Evolutionary conservation across 1,140 invertebrate genomes (phyloP), one percentile per base, ranked within the genome.

Genomic region (Drosophila pallidifrons): DNA sequence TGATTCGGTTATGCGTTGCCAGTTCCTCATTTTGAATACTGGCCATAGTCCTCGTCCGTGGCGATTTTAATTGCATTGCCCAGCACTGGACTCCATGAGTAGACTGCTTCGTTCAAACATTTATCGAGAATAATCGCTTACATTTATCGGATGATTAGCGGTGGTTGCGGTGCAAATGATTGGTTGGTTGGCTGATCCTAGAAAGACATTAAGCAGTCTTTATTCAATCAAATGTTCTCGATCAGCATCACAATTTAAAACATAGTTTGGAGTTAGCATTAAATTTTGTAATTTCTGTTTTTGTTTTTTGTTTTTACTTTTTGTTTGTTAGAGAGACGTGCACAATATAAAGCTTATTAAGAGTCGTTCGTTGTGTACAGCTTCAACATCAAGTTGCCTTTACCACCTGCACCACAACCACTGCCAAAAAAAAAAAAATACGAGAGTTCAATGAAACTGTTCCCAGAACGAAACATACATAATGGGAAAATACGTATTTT

Each of bases 11-110:
- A 46, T 82, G 82, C 51, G 82, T 45, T 77, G 83, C 65, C 63
- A 80, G 70, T 68, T 88, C 85, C 55, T 83, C 85, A 89, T 88
- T 81, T 83, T 88, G 89, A 70, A 88, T 71, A 85, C 85, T 88
- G 70, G 85, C 85, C 85, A 88, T 88, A 68, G 75, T 88, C 74
- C 85, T 89, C 77, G 77, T 81, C 63, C 78, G 83, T 66, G 85
- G 75, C 85, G 68, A 60, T 89, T 88, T 88, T 68, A 88, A 89
- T 85, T 88, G 85, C 85, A 88, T 88, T 81, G 81, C 82, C 82
- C 83, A 88, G 81, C 15, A 52, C 70, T 71, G 20, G 5, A 32
- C 51, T 69, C 35, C 54, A 32, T 45, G 55, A 55, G 57, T 63
- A 81, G 77, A 10, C 20, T 38, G 30, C 35, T 11, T n/a, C 35